These are phyloP conservation scores for Aldabrachelys gigantea DNA, from an alignment of 2,113 vertebrate genomes.

Conservation along the genomic window DNA sequence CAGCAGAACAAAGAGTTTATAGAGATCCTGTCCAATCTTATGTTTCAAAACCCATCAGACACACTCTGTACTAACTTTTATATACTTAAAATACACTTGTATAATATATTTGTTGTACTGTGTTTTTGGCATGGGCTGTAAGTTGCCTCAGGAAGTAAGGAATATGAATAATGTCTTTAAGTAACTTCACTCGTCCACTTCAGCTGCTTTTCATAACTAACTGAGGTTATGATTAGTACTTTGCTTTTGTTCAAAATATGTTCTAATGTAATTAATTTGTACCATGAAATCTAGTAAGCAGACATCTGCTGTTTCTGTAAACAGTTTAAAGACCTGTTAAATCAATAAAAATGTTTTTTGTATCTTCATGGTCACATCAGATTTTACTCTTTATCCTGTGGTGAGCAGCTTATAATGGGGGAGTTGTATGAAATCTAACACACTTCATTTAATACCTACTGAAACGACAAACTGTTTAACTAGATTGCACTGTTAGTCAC, in stretches of 20 bases:
- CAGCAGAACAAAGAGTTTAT: not conserved
- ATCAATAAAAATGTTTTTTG: slow-evolving; percentile 53
- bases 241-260: slow-evolving; percentile 26
- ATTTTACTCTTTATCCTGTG: slow-evolving; percentile 62
- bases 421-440: slow-evolving; percentile 62
- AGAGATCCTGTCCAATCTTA: slow-evolving; percentile 13
- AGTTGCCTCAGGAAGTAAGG: not conserved
- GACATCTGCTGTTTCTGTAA: slow-evolving; percentile 35
- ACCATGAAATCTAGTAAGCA: slow-evolving; percentile 29
- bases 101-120: slow-evolving; percentile 37
- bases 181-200: slow-evolving; percentile 7
- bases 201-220: slow-evolving; percentile 21
- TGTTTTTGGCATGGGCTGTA: not conserved
- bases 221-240: not conserved
- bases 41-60: slow-evolving; percentile 9
- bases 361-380: not conserved
- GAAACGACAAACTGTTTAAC: slow-evolving; percentile 53
- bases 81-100: slow-evolving; percentile 12
- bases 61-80: slow-evolving; percentile 39
- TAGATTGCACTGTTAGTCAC: not conserved
- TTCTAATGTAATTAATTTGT: slow-evolving; percentile 34
- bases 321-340: slow-evolving; percentile 17
- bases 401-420: slow-evolving; percentile 60
- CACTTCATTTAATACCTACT: slow-evolving; percentile 57
- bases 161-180: not conserved